phyloP scores from a whole-genome alignment of 2,113 vertebrate genomes.

The Malurus elegans region DNA sequence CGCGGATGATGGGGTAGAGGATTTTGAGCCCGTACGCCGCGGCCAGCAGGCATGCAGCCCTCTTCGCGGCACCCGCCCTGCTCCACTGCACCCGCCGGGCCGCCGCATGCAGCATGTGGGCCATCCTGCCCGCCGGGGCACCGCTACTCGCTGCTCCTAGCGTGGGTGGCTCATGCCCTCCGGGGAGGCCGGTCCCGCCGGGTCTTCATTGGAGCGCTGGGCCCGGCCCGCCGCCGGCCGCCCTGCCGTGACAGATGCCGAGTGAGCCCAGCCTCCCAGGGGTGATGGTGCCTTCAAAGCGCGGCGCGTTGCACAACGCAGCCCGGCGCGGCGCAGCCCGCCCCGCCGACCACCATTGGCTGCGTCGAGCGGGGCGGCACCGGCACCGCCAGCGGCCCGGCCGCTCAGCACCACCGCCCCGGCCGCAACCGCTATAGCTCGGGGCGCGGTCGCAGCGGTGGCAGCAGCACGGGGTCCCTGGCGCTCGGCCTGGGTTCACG shows the following conservation, averaged over 20 bases:
- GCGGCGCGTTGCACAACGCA: conserved; percentile 35
- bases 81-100: conserved; percentile 81
- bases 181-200: not conserved
- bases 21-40: conserved; percentile 84
- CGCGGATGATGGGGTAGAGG: conserved; percentile 83
- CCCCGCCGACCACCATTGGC: conserved; percentile 43
- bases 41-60: conserved; percentile 82
- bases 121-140: conserved; percentile 75
- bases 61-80: conserved; percentile 77
- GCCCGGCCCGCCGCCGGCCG: not conserved
- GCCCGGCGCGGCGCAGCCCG: conserved; percentile 4
- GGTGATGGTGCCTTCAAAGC: conserved; percentile 5
- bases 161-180: not conserved
- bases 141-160: not conserved
- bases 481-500: not conserved
- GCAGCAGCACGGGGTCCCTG: not conserved
- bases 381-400: not conserved
- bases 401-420: not conserved
- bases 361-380: conserved; percentile 5
- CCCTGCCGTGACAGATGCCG: not conserved
- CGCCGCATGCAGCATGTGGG: conserved; percentile 82
- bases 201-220: not conserved
- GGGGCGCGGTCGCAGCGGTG: not conserved
- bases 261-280: not conserved
- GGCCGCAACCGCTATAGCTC: not conserved